Percentiles rank a stretch among this genome's conserved stretches.
phyloP scores from a whole-genome alignment of 2,797 vertebrate genomes.

The Vireo griseus region DNA sequence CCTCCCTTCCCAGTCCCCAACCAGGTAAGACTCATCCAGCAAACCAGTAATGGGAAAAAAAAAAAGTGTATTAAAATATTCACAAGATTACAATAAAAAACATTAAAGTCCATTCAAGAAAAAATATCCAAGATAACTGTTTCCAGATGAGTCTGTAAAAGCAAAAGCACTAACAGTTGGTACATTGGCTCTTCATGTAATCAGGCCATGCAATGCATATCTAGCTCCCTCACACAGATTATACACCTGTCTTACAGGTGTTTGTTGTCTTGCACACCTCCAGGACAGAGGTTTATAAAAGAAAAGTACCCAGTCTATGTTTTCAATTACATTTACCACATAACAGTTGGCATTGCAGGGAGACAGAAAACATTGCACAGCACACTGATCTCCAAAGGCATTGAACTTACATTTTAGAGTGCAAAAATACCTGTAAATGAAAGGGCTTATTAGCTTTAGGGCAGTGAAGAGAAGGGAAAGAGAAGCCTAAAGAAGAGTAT shows the following conservation, averaged over 20 bases:
- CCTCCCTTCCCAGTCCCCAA: neutral
- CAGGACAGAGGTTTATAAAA: neutral
- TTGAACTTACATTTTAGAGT: conserved; percentile 19
- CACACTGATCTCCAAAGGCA: conserved; percentile 22
- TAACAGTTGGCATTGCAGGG: conserved; percentile 2
- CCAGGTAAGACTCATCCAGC: neutral
- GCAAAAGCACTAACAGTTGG: conserved; percentile 28
- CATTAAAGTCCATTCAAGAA: conserved; percentile 53
- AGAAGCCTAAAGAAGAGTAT: neutral
- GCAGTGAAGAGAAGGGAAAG: conserved; percentile 25
- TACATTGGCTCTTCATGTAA: conserved; percentile 15
- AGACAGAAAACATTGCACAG: conserved; percentile 38
- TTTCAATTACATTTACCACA: neutral
- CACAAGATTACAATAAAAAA: conserved; percentile 71
- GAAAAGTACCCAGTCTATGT: neutral
- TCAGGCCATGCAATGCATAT: neutral
- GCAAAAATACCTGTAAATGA: conserved; percentile 60
- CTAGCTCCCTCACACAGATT: conserved; percentile 32
- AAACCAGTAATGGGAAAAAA: conserved; percentile 34
- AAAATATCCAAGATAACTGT: conserved; percentile 48
- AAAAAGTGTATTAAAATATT: conserved; percentile 70
- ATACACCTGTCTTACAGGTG: conserved; percentile 63
- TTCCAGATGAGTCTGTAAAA: conserved; percentile 47
- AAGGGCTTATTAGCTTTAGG: conserved; percentile 17
- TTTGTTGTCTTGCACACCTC: conserved; percentile 18